These are phyloP conservation scores for Muscicapa striata DNA, from an alignment of 2,797 vertebrate species.

Conservation along the genomic window DNA sequence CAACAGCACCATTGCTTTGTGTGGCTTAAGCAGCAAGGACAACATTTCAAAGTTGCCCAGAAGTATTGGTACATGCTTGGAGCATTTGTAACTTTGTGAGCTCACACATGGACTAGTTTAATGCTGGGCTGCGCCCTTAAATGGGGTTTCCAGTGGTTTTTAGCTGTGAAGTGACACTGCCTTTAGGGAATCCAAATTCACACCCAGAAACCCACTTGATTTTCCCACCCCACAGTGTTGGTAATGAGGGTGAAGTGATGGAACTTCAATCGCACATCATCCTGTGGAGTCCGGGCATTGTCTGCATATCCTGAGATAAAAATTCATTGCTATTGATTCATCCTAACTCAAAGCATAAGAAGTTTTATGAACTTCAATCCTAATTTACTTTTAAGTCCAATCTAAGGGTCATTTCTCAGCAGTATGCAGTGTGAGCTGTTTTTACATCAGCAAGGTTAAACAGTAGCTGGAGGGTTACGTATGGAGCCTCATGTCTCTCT, in stretches of 20 bases:
- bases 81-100: not conserved
- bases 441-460: not conserved
- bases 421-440: not conserved
- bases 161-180: not conserved
- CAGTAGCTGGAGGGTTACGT: not conserved
- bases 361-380: not conserved
- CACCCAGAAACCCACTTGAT: not conserved
- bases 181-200: not conserved
- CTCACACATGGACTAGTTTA: not conserved
- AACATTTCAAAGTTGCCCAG: not conserved
- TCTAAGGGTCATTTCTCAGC: not conserved
- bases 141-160: not conserved
- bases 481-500: not conserved
- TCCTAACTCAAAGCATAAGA: not conserved
- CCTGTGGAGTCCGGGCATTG: not conserved
- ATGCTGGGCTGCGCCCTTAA: not conserved
- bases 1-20: not conserved
- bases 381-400: not conserved
- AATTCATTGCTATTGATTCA: not conserved
- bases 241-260: not conserved
- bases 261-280: not conserved
- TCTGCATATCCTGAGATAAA: not conserved
- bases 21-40: not conserved
- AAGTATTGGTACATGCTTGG: not conserved
- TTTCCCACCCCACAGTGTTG: not conserved